These are phyloP conservation scores for Micromesistius poutassou DNA, from an alignment of 2,797 vertebrate species.

Conservation along the genomic window DNA sequence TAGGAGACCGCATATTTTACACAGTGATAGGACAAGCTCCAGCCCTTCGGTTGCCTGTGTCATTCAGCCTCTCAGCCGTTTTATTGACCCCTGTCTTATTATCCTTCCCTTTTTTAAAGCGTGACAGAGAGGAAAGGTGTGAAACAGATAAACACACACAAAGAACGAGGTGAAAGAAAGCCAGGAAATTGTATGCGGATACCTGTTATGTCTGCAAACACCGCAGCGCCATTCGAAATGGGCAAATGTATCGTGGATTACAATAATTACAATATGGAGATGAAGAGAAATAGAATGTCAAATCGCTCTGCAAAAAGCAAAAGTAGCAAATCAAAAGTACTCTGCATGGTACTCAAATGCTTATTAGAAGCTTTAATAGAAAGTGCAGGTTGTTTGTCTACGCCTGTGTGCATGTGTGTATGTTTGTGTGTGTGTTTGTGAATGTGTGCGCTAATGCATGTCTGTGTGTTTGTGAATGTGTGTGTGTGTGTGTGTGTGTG, in stretches of 20 bases:
- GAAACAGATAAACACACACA: neutral
- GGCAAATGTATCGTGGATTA: neutral
- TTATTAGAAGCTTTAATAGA: neutral
- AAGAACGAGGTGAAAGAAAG: neutral
- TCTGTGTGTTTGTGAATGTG: neutral
- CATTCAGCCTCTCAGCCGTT: neutral
- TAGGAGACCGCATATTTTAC: neutral
- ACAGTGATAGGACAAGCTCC: neutral
- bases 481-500: neutral
- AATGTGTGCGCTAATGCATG: neutral
- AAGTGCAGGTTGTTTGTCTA: neutral
- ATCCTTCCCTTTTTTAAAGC: neutral
- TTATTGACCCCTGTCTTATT: neutral
- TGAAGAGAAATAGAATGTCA: neutral
- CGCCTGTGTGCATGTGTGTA: neutral
- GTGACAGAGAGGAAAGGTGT: neutral
- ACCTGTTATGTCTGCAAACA: neutral
- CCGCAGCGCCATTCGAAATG: neutral
- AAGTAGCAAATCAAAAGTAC: neutral
- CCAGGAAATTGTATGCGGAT: neutral
- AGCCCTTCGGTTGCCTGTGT: neutral
- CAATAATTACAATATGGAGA: constrained; percentile 2
- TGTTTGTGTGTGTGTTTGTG: neutral
- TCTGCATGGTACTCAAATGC: neutral
- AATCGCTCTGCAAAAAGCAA: neutral